phyloP scores from a whole-genome alignment of 2,797 vertebrate species.

The Urocyon cinereoargenteus region DNA sequence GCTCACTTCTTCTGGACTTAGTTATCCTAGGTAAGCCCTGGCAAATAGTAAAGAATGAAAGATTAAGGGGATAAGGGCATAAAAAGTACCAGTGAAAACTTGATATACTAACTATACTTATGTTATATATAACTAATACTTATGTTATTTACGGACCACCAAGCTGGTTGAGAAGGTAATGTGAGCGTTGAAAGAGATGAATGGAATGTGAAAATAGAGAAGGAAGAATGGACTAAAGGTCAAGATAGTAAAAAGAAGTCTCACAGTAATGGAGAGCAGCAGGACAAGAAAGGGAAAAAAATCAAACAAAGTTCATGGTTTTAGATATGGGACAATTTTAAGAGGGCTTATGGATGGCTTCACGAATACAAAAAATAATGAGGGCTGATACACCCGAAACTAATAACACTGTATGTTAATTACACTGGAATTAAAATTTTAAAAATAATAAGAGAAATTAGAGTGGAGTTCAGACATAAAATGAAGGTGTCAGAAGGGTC shows the following conservation, averaged over 20 bases:
- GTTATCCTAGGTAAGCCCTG: background rate
- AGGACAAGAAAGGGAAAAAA: slow-evolving; percentile 23
- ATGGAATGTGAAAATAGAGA: background rate
- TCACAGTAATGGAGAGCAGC: background rate
- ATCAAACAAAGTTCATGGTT: background rate
- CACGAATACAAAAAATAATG: background rate
- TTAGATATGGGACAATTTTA: slow-evolving; percentile 1
- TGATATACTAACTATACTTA: too few relatives aligned
- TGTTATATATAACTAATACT: too few relatives aligned
- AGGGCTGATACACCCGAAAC: background rate
- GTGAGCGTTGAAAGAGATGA: background rate
- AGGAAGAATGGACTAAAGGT: background rate
- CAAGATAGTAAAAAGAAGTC: slow-evolving; percentile 12
- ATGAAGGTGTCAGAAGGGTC: background rate
- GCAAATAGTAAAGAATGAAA: background rate
- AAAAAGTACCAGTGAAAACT: slow-evolving; percentile 32
- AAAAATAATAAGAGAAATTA: background rate
- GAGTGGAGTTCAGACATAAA: slow-evolving; percentile 37
- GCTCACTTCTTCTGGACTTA: slow-evolving; percentile 13
- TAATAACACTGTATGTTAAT: background rate
- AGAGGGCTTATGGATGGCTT: background rate
- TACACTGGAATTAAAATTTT: background rate
- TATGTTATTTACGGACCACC: background rate
- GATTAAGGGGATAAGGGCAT: background rate
- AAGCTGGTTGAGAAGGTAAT: background rate